Conservation (phyloP, 1,140 invertebrate genomes). For the Tribolium castaneum region DNA sequence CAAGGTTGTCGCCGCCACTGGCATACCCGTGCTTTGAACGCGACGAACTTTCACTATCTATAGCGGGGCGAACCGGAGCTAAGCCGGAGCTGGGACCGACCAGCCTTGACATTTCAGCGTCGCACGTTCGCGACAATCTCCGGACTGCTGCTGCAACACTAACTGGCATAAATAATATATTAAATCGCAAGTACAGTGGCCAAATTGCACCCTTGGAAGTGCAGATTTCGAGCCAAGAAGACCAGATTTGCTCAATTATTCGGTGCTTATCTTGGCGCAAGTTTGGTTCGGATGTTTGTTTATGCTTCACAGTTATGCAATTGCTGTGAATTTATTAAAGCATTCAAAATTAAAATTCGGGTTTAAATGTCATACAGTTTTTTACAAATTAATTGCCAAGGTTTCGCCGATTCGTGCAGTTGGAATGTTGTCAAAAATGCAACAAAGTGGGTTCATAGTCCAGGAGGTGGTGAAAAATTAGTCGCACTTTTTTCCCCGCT, state of each 20-base stretch:
- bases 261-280: neutral
- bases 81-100: constrained; percentile 37
- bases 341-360: constrained; percentile 5
- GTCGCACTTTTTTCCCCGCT: too few relatives aligned
- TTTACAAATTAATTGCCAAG: constrained; percentile 20
- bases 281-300: constrained; percentile 1
- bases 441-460: too few relatives aligned
- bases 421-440: neutral
- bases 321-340: constrained; percentile 12
- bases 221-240: neutral
- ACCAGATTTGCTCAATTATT: neutral
- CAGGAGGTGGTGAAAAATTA: too few relatives aligned
- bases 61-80: constrained; percentile 42
- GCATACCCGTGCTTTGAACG: constrained; percentile 6
- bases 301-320: constrained; percentile 2
- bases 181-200: neutral
- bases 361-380: constrained; percentile 24
- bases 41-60: constrained; percentile 37
- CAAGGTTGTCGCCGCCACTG: constrained; percentile 27
- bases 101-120: constrained; percentile 42
- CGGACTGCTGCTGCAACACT: constrained; percentile 35
- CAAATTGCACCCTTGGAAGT: neutral
- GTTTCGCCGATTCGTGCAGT: neutral
- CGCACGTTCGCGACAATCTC: constrained; percentile 41
- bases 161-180: constrained; percentile 33